Evolutionary conservation across 2,888 invertebrate genomes (phyloP), one percentile per base, ranked within the genome.

Genomic region (Himalopsyche anomala): DNA sequence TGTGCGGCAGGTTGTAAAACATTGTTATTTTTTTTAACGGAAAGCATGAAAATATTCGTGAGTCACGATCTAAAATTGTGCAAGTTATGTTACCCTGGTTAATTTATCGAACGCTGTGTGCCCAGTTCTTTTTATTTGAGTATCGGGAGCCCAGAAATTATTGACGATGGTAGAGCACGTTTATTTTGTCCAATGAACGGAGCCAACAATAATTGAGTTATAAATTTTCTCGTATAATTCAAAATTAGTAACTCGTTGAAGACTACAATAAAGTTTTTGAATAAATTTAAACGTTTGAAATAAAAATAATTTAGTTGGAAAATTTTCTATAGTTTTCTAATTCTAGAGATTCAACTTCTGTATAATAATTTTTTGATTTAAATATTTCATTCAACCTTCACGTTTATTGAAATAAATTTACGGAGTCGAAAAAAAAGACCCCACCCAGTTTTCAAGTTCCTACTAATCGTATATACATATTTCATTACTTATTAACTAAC

Each of bases 21-120:
- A 86, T 84, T 62, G 62, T 62, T 62, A 62, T 62, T 74, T 80
- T 88, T 87, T 88, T 84, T 81, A 28, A 80, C 87, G 69, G 84
- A 88, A 85, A 88, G 81, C 79, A 83, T 85, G 88, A 80, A 88
- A 87, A 88, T 83, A 82, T 84, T 85, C 88, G 88, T 88, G 88
- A 86, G 81, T 88, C 88, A 88, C 88, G 88, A 88, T 69, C 84
- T 83, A 69, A 84, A 88, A 85, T 88, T 85, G 88, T 84, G 88
- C 87, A 83, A 85, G 86, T 36, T 74, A 74, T 69, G 69, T 69
- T 69, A 69, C 69, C 74, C 74, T 36, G 74, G 82, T 82, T 85
- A 74, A 81, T 84, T 84, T 85, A 85, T 85, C 82, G 85, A 85
- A 54, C 45, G 42, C 69, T 74, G 19, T 84, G 54, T 36, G 36